A percentile compares a stretch with the other conserved stretches of the same genome.
Conservation (phyloP, 2,797 vertebrate species). For the Tiaroga cobitis region DNA sequence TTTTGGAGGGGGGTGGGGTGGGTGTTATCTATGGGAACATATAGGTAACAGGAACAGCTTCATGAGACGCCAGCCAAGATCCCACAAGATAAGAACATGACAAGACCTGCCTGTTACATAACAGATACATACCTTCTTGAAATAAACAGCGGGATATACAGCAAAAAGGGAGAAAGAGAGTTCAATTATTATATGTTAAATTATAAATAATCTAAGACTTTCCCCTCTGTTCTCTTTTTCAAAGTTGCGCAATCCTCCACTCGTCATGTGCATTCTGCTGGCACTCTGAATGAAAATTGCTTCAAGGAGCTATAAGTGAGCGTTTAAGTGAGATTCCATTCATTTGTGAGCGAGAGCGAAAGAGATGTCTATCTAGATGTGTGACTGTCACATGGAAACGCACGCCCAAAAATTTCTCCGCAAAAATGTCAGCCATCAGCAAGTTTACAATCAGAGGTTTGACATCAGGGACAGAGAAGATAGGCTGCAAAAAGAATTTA, state of each 20-base stretch:
- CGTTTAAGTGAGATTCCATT: slow-evolving; percentile 23
- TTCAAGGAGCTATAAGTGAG: background rate
- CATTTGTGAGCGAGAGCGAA: slow-evolving; percentile 13
- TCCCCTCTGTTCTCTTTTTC: background rate
- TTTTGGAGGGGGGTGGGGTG: background rate
- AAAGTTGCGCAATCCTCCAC: background rate
- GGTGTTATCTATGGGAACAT: slow-evolving; percentile 39
- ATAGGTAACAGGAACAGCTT: slow-evolving; percentile 55
- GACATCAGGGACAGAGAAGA: background rate
- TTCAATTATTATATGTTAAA: background rate
- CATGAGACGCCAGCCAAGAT: slow-evolving; percentile 64
- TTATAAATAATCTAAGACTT: background rate
- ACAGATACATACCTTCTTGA: slow-evolving; percentile 33
- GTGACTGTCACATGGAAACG: slow-evolving; percentile 52
- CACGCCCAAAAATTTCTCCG: slow-evolving; percentile 20
- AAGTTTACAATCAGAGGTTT: background rate
- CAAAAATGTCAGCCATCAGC: slow-evolving; percentile 31
- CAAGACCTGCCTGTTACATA: slow-evolving; percentile 64
- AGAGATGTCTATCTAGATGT: slow-evolving; percentile 42
- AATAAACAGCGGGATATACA: slow-evolving; percentile 44
- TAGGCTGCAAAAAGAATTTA: background rate
- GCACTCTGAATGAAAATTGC: background rate
- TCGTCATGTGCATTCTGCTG: background rate
- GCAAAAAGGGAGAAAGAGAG: background rate
- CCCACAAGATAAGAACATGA: slow-evolving; percentile 67